These are phyloP conservation scores for Anoplopoma fimbria DNA, from an alignment of 2,113 vertebrate species.

Conservation along the genomic window DNA sequence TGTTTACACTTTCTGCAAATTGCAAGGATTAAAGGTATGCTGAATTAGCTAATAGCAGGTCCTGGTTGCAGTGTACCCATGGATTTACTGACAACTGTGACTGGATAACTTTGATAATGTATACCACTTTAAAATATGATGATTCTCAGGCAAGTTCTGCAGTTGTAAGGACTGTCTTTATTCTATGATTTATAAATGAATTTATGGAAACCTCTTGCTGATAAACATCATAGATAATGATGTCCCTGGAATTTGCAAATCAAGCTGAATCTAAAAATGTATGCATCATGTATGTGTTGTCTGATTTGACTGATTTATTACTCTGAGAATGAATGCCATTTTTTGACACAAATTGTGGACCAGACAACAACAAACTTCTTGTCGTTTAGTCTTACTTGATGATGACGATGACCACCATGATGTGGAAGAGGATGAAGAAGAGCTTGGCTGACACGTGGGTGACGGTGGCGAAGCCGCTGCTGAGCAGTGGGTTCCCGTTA, in stretches of 20 bases:
- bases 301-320: too few species aligned
- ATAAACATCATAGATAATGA: background rate
- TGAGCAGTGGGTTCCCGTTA: conserved; percentile 87
- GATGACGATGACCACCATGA: conserved; percentile 93
- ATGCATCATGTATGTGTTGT: too few species aligned
- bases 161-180: background rate
- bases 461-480: conserved; percentile 87
- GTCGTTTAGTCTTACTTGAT: conserved; percentile 89
- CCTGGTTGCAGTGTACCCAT: background rate
- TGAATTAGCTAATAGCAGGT: background rate
- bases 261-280: background rate
- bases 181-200: too few species aligned
- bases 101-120: background rate
- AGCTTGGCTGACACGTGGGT: conserved; percentile 87
- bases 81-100: background rate
- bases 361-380: background rate
- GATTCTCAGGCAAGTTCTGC: background rate
- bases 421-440: conserved; percentile 93
- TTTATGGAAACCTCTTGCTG: background rate
- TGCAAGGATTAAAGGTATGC: background rate
- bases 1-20: background rate
- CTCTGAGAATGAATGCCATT: too few species aligned
- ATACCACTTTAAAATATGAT: background rate
- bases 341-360: too few species aligned
- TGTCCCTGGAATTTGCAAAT: background rate